Conservation (phyloP, 2,888 invertebrate genomes). For the Drosophila borealis region DNA sequence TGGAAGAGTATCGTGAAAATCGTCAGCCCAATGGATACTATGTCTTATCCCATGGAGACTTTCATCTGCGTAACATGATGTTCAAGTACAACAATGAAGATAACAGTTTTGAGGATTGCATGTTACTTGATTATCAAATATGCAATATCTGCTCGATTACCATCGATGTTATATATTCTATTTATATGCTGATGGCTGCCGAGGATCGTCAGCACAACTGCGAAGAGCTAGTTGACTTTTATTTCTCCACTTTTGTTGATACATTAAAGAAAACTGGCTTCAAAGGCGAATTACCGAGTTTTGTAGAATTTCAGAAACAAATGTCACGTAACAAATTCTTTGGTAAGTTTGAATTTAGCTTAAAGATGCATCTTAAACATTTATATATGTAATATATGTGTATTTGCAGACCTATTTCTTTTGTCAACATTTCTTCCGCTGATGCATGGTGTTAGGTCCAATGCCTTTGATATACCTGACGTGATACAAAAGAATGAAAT, state of each 20-base stretch:
- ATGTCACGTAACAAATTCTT: conserved; percentile 48
- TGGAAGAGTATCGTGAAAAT: conserved; percentile 41
- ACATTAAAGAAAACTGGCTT: conserved; percentile 64
- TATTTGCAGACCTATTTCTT: conserved; percentile 32
- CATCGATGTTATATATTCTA: conserved; percentile 59
- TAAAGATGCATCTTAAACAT: conserved; percentile 45
- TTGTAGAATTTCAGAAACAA: conserved; percentile 55
- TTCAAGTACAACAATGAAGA: conserved; percentile 41
- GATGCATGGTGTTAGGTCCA: conserved; percentile 14
- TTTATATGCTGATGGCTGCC: conserved; percentile 62
- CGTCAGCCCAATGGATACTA: conserved; percentile 36
- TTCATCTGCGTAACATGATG: conserved; percentile 67
- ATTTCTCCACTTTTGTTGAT: conserved; percentile 56
- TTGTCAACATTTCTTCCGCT: conserved; percentile 37
- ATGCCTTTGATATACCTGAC: not conserved
- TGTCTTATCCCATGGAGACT: conserved; percentile 66
- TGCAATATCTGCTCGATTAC: conserved; percentile 57
- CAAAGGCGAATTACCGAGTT: conserved; percentile 61
- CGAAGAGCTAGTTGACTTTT: conserved; percentile 31
- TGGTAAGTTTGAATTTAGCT: conserved; percentile 39
- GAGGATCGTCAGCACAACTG: conserved; percentile 44
- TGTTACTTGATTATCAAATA: conserved; percentile 65
- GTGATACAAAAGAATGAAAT: conserved; percentile 21
- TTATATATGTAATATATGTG: not conserved
- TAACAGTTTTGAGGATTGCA: conserved; percentile 57